phyloP scores from a whole-genome alignment of 2,113 vertebrate genomes.

The Pelecanoides urinatrix region DNA sequence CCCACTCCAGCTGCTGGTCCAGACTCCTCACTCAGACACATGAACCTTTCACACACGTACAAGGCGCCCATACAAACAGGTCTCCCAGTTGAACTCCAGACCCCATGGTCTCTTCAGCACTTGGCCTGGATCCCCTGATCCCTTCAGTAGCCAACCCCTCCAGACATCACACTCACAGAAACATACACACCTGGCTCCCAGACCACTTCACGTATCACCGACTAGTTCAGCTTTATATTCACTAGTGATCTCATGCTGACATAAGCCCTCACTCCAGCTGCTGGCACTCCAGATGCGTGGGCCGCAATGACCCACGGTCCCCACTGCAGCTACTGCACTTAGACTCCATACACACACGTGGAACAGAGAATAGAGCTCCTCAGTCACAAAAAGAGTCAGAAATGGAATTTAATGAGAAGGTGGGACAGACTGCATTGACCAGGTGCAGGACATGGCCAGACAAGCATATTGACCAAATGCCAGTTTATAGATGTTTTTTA shows the following conservation, averaged over 20 bases:
- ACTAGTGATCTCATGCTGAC: not conserved
- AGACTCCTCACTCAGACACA: not conserved
- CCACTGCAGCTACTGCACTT: not conserved
- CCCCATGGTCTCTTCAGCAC: not conserved
- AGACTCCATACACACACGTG: not conserved
- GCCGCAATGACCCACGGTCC: rapidly evolving
- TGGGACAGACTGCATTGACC: not conserved
- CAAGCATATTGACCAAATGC: not conserved
- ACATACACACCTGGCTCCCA: not conserved
- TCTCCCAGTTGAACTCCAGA: not conserved
- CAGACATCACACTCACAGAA: rapidly evolving
- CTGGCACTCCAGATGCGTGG: not conserved
- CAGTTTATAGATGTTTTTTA: not conserved
- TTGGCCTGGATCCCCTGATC: not conserved
- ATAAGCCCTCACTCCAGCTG: not conserved
- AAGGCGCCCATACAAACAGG: not conserved
- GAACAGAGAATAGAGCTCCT: not conserved
- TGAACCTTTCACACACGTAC: not conserved
- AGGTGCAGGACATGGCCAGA: not conserved
- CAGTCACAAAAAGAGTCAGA: not conserved
- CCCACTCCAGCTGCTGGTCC: not conserved
- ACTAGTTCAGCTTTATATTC: not conserved
- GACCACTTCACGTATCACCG: not conserved
- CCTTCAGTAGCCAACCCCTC: not conserved
- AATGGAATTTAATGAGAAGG: not conserved